A percentile compares a stretch with the other conserved stretches of the same genome.
Evolutionary conservation across 2,888 invertebrate genomes (phyloP).

Genomic region (Tiphia femorata): DNA sequence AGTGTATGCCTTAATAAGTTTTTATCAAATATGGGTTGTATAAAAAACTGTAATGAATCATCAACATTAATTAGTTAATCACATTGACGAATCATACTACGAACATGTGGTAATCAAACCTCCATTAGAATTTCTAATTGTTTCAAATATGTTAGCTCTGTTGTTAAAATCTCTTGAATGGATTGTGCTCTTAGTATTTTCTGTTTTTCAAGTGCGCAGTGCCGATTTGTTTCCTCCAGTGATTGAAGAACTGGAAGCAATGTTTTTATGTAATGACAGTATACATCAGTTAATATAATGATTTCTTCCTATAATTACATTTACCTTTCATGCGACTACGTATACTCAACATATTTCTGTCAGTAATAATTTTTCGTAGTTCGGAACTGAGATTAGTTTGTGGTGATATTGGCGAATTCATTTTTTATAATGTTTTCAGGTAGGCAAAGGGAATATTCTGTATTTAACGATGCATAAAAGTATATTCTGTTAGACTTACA

Average conservation of each 20-base stretch:
- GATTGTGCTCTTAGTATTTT: slow-evolving; percentile 70
- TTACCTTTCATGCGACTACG: slow-evolving; percentile 74
- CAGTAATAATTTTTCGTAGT: slow-evolving; percentile 73
- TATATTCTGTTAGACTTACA: neutral
- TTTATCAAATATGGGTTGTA: slow-evolving; percentile 72
- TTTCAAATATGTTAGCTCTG: slow-evolving; percentile 78
- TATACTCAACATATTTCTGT: slow-evolving; percentile 75
- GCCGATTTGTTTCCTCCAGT: slow-evolving; percentile 69
- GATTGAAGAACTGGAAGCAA: slow-evolving; percentile 71
- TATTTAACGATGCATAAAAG: too few relatives aligned
- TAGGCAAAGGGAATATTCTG: too few relatives aligned
- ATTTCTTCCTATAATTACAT: neutral
- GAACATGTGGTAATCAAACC: slow-evolving; percentile 53
- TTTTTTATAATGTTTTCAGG: slow-evolving; percentile 13
- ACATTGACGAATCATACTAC: slow-evolving; percentile 8
- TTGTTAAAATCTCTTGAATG: slow-evolving; percentile 77
- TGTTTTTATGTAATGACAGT: neutral
- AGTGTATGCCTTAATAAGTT: slow-evolving; percentile 70
- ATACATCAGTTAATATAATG: slow-evolving; percentile 1
- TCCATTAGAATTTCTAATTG: slow-evolving; percentile 77
- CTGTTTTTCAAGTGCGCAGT: slow-evolving; percentile 57
- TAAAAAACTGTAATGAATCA: slow-evolving; percentile 69
- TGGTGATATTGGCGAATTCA: slow-evolving; percentile 73
- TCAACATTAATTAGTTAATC: neutral
- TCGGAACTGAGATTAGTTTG: slow-evolving; percentile 72